Evolutionary conservation across 1,140 invertebrate species (phyloP).

Genomic region (Pseudobourletiella spinata): DNA sequence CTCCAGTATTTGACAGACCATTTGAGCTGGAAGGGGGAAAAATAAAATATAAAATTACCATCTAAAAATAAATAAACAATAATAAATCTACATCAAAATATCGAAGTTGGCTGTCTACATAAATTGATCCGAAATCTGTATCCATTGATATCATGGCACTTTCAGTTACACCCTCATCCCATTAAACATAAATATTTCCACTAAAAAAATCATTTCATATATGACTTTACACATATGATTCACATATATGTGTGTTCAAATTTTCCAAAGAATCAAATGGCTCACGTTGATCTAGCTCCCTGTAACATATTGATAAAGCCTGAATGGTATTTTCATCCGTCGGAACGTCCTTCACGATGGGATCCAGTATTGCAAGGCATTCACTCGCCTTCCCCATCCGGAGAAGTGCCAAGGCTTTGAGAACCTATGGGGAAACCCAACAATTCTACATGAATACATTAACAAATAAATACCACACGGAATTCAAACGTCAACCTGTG

Average conservation of each 20-base stretch:
- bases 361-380: slow-evolving; percentile 60
- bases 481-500: background rate
- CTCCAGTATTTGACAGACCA: slow-evolving; percentile 82
- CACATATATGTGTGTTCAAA: background rate
- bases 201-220: slow-evolving; percentile 56
- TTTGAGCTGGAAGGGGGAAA: slow-evolving; percentile 69
- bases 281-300: slow-evolving; percentile 61
- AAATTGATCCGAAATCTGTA: slow-evolving; percentile 52
- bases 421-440: too few relatives aligned
- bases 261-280: background rate
- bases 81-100: background rate
- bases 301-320: slow-evolving; percentile 91
- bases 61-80: background rate
- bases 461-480: background rate
- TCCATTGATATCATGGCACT: slow-evolving; percentile 87
- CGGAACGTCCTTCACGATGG: slow-evolving; percentile 69
- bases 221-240: slow-evolving; percentile 44
- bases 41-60: slow-evolving; percentile 29
- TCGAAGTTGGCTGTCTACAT: background rate
- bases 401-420: slow-evolving; percentile 82
- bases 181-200: slow-evolving; percentile 67
- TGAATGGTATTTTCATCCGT: slow-evolving; percentile 86
- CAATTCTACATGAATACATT: too few relatives aligned
- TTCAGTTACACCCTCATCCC: slow-evolving; percentile 84
- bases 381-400: slow-evolving; percentile 74